Percentiles rank a stretch among this genome's conserved stretches.
phyloP scores from a whole-genome alignment of 2,888 invertebrate species.

The Xestia c-nigrum region DNA sequence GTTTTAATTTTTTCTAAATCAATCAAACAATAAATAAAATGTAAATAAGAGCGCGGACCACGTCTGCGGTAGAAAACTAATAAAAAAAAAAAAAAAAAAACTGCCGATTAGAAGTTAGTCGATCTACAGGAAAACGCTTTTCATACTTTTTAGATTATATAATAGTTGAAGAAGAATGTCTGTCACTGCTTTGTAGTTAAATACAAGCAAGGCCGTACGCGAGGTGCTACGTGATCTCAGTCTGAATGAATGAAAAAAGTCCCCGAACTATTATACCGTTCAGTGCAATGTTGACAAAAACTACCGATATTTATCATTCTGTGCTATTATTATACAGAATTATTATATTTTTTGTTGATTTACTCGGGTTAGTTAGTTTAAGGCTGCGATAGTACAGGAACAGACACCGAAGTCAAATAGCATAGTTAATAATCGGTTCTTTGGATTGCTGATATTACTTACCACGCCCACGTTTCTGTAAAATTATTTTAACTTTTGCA shows the following conservation, averaged over 20 bases:
- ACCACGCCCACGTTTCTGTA: no score
- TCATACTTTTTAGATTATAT: not conserved
- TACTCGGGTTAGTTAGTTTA: slow-evolving; percentile 14
- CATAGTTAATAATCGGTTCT: not conserved
- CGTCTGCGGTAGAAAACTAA: no score
- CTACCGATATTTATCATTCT: slow-evolving; percentile 43
- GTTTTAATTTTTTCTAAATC: no score
- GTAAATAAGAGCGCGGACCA: no score
- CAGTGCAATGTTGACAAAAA: slow-evolving; percentile 56
- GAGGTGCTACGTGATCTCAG: slow-evolving; percentile 57
- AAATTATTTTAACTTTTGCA: not conserved
- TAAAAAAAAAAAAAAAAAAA: no score
- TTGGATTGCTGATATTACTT: not conserved
- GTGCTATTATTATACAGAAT: slow-evolving; percentile 29
- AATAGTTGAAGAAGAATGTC: slow-evolving; percentile 31
- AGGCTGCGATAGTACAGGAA: slow-evolving; percentile 22
- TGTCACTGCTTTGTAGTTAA: slow-evolving; percentile 13
- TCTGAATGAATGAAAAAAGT: slow-evolving; percentile 61
- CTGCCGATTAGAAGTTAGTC: not conserved
- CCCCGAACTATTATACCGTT: slow-evolving; percentile 38
- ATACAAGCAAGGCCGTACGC: slow-evolving; percentile 54
- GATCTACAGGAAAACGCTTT: not conserved
- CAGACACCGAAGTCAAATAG: slow-evolving; percentile 4
- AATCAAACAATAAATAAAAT: no score
- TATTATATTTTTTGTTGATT: slow-evolving; percentile 38